Conservation (phyloP, 2,888 invertebrate genomes). For the Papilio protenor region DNA sequence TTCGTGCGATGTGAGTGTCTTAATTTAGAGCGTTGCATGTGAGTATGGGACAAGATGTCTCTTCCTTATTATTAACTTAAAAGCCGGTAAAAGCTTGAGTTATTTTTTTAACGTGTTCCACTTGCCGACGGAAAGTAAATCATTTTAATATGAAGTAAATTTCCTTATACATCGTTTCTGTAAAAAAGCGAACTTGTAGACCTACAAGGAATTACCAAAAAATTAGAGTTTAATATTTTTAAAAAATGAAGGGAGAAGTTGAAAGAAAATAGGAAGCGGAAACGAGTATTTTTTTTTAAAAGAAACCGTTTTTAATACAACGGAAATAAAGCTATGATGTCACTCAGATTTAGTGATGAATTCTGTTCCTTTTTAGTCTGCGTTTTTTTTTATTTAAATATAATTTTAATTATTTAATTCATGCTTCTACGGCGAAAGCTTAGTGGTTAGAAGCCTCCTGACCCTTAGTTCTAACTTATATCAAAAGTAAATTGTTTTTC, state of each 20-base stretch:
- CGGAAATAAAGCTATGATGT: no score
- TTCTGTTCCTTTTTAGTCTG: not conserved
- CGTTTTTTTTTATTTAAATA: not conserved
- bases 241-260: not conserved
- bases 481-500: not conserved
- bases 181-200: no score
- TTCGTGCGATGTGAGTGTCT: conserved; percentile 77
- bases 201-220: no score
- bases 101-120: not conserved
- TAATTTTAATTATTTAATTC: not conserved
- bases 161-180: not conserved
- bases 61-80: conserved; percentile 71
- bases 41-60: conserved; percentile 71
- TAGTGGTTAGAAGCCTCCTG: no score
- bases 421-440: not conserved
- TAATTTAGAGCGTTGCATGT: conserved; percentile 78
- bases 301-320: not conserved
- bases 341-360: no score
- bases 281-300: not conserved
- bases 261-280: not conserved
- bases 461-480: not conserved
- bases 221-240: no score
- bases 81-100: not conserved
- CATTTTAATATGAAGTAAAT: not conserved
- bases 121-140: conserved; percentile 28